Evolutionary conservation across 2,113 vertebrate genomes (phyloP), one percentile per base, ranked within the genome.

Genomic region (Climacteris rufus): DNA sequence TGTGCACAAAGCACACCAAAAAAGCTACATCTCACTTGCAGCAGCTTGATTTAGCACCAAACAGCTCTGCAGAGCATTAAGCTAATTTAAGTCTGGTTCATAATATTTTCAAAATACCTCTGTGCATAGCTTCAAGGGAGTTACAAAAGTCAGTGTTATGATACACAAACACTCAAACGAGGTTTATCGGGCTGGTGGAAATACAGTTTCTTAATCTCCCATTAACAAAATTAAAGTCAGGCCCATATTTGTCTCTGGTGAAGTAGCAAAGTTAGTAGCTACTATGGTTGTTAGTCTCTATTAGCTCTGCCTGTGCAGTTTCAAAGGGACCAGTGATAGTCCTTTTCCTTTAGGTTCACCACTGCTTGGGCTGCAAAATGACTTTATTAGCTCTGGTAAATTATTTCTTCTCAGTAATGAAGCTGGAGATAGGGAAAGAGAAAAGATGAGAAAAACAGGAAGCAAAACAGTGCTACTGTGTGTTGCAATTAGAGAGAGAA

Each of bases 361-460:
- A 2, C 20, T 42, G 23, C 54, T 80, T 71, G 64, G 61, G 23
- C 35, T 91, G 59, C 40, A 93, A 79, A 85, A 91, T 50, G 0
- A 69, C 57, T 87, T 89, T 35, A 93, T 83, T 90, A 72, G 17
- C 33, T 80, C 47, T n/a, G 11, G 50, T 90, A 75, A 81, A 70
- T 63, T 57, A 83, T 92, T 96, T 89, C n/a, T 89, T 85, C 59
- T 85, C 28, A n/a, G 21, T 91, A 80, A 96, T 83, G 50, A 87
- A 78, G 45, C 33, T 68, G 47, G 60, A 71, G 53, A 70, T 37
- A 63, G 7, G 39, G 61, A 82, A 93, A 72, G 31, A 40, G 17
- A 63, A 78, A 84, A 82, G 24, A 64, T n/a, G 31, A 90, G 75
- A 74, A 54, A 76, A 69, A 33, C 24, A 77, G 22, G 21, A 85